Evolutionary conservation across 64 coral and sea anemone genomes (phyloP), one percentile per base, ranked within the genome.

Genomic region (Stichodactyla mertensii): DNA sequence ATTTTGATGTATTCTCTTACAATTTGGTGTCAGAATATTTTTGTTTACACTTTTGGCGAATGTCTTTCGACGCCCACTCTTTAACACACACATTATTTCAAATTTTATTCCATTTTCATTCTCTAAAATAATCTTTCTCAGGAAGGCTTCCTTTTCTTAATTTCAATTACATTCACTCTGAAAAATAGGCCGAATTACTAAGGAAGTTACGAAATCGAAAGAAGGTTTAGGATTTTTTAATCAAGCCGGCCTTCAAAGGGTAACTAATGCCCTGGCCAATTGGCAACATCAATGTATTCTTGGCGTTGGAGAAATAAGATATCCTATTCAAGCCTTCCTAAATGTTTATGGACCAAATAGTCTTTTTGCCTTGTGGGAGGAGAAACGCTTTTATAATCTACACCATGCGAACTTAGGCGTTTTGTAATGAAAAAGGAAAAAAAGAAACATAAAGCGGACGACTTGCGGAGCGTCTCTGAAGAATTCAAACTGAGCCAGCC

Each of bases 41-140:
- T 74, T 74, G 23, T 74, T 74, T 74, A 31, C 69, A 13, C 7
- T 74, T 74, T 23, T 23, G 22, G 12, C n/a, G 26, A 74, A 74
- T 74, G n/a, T 31, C n/a, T 74, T 74, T 74, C 26, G 26, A 74
- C 69, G 69, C 69, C 69, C 69, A 74, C 69, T 74, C 69, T 74
- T 74, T 74, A 2, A 74, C 36, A 74, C 69, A 74, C 27, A 31
- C 69, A 74, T 74, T 74, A 28, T 74, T 74, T 74, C 69, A 31
- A 74, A 74, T 74, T 74, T 74, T 9, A 74, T 74, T 74, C 23
- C 12, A 74, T 74, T 74, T 74, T 74, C 69, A 74, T 74, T 74
- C 12, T 23, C 69, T 7, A 74, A 74, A 74, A 74, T 26, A 74
- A 74, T 74, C 36, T 74, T 74, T 74, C 18, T n/a, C n/a, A n/a